phyloP scores from a whole-genome alignment of 2,113 vertebrate genomes.

The Gyps fulvus region DNA sequence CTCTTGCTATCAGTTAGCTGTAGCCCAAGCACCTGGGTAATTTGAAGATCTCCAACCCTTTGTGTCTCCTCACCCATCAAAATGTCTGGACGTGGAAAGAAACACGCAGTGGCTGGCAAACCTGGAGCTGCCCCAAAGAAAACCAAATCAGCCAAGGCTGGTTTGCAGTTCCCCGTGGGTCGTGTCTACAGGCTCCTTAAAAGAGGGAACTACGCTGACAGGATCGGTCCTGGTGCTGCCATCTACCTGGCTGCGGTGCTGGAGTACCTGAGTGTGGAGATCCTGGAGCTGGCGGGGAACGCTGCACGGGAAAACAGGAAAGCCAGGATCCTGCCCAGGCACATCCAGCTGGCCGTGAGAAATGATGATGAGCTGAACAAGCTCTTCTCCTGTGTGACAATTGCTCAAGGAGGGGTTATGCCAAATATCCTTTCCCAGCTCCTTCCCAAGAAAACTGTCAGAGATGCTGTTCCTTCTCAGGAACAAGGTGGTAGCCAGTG shows the following conservation, averaged over 20 bases:
- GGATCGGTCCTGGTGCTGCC: constrained; percentile 58
- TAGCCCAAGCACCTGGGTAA: neutral
- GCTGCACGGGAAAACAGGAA: constrained; percentile 74
- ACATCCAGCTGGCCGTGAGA: constrained; percentile 77
- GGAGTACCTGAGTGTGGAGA: constrained; percentile 78
- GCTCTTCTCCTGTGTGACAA: constrained; percentile 70
- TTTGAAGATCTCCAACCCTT: neutral
- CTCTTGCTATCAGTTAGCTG: neutral
- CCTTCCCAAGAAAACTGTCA: constrained; percentile 61
- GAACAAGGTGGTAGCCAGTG: neutral
- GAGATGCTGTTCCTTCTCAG: neutral
- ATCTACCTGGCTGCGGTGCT: constrained; percentile 75
- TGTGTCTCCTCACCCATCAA: neutral
- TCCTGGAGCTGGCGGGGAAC: constrained; percentile 79
- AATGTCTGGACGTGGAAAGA: constrained; percentile 80
- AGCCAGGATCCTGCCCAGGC: constrained; percentile 68
- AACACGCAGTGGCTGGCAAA: neutral
- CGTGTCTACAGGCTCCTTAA: constrained; percentile 69
- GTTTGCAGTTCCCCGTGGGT: constrained; percentile 76
- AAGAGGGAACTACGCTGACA: constrained; percentile 54
- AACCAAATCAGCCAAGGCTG: constrained; percentile 61
- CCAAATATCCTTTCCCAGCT: constrained; percentile 73
- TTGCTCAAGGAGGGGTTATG: constrained; percentile 73
- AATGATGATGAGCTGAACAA: constrained; percentile 78
- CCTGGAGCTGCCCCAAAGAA: neutral